These are phyloP conservation scores for Diachrysia chrysitis DNA, from an alignment of 2,888 invertebrate species.

Conservation along the genomic window DNA sequence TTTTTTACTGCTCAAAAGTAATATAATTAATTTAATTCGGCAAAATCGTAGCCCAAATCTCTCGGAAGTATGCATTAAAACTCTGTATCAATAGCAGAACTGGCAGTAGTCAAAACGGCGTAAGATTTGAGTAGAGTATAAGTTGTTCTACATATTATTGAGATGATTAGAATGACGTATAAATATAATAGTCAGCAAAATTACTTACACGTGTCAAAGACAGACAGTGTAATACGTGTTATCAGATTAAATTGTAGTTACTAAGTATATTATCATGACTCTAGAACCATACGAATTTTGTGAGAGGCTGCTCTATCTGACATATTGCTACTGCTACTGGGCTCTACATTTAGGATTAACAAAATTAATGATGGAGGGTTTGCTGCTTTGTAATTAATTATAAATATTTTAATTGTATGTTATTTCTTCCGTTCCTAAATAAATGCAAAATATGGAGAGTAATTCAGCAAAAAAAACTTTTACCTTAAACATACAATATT, in stretches of 20 bases:
- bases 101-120: too few relatives aligned
- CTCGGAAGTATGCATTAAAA: background rate
- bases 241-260: conserved; percentile 4
- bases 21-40: background rate
- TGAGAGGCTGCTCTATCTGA: background rate
- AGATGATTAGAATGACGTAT: too few relatives aligned
- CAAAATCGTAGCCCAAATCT: background rate
- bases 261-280: background rate
- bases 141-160: too few relatives aligned
- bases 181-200: background rate
- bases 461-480: too few relatives aligned
- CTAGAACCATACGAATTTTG: background rate
- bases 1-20: conserved; percentile 1
- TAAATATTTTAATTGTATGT: too few relatives aligned
- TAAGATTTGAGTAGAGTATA: too few relatives aligned
- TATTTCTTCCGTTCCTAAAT: too few relatives aligned
- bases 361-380: background rate
- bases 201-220: background rate
- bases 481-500: background rate
- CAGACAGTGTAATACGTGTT: background rate
- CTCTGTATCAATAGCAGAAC: too few relatives aligned
- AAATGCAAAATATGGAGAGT: too few relatives aligned
- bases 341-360: background rate
- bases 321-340: background rate
- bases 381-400: too few relatives aligned